These are phyloP conservation scores for Leptopilina boulardi DNA, from an alignment of 1,140 invertebrate genomes.

Conservation along the genomic window DNA sequence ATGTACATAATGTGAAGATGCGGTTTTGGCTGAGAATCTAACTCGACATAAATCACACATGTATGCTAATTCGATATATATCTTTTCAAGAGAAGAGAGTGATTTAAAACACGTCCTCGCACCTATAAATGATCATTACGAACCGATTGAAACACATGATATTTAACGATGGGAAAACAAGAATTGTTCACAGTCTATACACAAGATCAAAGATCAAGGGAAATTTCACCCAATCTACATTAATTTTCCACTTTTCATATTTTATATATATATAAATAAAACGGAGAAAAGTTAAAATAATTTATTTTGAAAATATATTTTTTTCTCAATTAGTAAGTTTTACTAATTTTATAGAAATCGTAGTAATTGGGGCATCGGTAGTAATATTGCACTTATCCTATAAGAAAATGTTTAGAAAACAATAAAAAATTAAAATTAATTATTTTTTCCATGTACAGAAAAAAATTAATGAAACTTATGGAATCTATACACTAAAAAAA, in stretches of 20 bases:
- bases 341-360: too few relatives aligned
- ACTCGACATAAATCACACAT: conserved; percentile 61
- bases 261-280: neutral
- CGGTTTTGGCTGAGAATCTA: conserved; percentile 39
- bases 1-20: conserved; percentile 28
- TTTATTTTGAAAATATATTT: too few relatives aligned
- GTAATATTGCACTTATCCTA: too few relatives aligned
- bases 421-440: too few relatives aligned
- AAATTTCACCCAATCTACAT: conserved; percentile 26
- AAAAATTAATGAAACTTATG: too few relatives aligned
- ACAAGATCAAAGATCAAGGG: conserved; percentile 14
- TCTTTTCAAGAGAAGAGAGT: conserved; percentile 45
- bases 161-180: conserved; percentile 20
- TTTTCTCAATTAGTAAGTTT: too few relatives aligned
- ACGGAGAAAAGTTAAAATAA: too few relatives aligned
- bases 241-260: neutral
- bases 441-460: too few relatives aligned
- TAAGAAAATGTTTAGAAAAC: too few relatives aligned
- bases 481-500: too few relatives aligned
- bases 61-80: conserved; percentile 64
- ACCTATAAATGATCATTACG: conserved; percentile 7
- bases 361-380: too few relatives aligned
- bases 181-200: neutral
- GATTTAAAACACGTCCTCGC: conserved; percentile 55
- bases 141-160: conserved; percentile 17